Evolutionary conservation across 37 sponge, comb jelly and placozoan species (phyloP), one percentile per base, ranked within the genome.

Genomic region (Oscarella lobularis): DNA sequence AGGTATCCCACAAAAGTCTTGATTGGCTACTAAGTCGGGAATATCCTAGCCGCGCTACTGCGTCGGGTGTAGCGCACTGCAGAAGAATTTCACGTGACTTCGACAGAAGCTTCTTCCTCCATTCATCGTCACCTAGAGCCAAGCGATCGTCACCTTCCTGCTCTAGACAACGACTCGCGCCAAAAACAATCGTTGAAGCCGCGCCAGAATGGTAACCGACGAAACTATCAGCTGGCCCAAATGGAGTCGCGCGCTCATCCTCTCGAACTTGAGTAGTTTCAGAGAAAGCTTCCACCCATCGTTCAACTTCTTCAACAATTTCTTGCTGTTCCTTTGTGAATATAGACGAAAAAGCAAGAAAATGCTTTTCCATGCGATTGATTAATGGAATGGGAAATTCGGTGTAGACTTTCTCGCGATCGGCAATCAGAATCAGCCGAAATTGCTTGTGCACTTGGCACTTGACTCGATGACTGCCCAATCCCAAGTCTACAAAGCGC

Each of bases 191-290:
- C 27, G 98, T 68, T 31, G 93, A 87, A 69, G 92, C 74, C 5
- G 90, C 87, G 39, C 92, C 93, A 30, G 81, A 74, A 60, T 89
- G 93, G 67, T 79, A 91, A 36, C 98, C 98, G 55, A 96, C 74
- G 76, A 96, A 96, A 31, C 83, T 80, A 77, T 96, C 88, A 9
- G 76, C 79, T 35, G 4, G 40, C 37, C 29, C 4, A 35, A 73
- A 79, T 35, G 6, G 29, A 5, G 35, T 4, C 71, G 29, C 4
- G 9, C 60, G 14, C 20, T 9, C 20, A 20, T 48, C 20, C 14
- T 48, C 20, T 5, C 31, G 6, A 4, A 5, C 4, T 5, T 14
- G 71, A 4, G 71, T 14, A 4, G 6, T 20, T 5, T 34, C 71
- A 32, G 6, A 4, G 33, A 68, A 68, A 38, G n/a, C 31, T 5